Base-by-base conservation (phyloP, 64 coral and sea anemone genomes). In the Acropora yongei region DNA sequence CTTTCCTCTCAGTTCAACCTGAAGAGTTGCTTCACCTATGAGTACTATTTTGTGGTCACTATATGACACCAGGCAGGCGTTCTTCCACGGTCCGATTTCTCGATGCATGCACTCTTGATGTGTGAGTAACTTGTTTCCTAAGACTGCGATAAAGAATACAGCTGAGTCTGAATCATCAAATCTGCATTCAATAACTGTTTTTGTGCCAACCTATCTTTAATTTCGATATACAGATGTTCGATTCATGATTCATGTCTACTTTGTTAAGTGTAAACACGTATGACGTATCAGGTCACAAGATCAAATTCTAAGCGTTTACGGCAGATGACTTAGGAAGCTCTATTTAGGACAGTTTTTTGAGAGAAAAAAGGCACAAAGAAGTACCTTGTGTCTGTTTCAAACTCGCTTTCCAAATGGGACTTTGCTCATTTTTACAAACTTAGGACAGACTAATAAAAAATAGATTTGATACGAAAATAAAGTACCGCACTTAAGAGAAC, bases 131-230 rank as follows among this genome's bases (percentile, higher is more conserved):
- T 30, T 30, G 30, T 30, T 30, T 30, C 30, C 30, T 30, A 30
- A 30, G 30, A 30, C 30, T 30, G 0, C 30, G 30, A 30, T 30
- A 30, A 30, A 30, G 30, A 30, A 30, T 30, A 30, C 30, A 30
- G 30, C 78, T 3, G 17, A 30, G 4, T 80, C 78, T 80, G 78
- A 80, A 80, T 39, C 78, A 57, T 80, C 78, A 2, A 40, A 80
- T 57, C 49, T 80, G 47, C 16, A 80, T 55, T 80, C 49, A 41
- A 18, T 57, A 55, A 57, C 51, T 55, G 5, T 0, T 10, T 55
- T 55, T 55, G 51, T 5, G 51, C 4, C 10, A 10, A 7, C 51
- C 51, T 30, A 30, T 30, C 30, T 55, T 55, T 78, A 45, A 14
- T 13, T 78, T 78, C 11, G 46, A 78, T 12, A 12, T 9, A 14